A percentile compares a stretch with the other conserved stretches of the same genome.
Evolutionary conservation across 2,797 vertebrate species (phyloP).

Genomic region (Liasis olivaceus): DNA sequence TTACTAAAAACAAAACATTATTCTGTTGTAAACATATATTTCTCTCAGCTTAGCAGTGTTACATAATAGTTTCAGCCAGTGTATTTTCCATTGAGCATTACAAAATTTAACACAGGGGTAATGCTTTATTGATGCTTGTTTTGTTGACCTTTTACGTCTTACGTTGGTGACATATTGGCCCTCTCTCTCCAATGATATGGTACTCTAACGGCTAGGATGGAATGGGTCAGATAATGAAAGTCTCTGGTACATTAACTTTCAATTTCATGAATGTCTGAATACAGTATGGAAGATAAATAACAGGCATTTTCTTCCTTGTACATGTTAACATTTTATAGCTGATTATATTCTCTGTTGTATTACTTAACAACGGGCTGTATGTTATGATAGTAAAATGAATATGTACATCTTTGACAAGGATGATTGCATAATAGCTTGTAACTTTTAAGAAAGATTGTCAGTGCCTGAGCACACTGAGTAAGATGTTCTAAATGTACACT

Average conservation of each 20-base stretch:
- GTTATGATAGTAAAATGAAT: constrained; percentile 60
- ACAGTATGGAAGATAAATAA: constrained; percentile 80
- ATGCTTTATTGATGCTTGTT: constrained; percentile 77
- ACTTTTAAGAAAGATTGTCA: constrained; percentile 50
- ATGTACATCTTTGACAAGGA: constrained; percentile 63
- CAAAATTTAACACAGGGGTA: constrained; percentile 76
- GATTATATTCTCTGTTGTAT: constrained; percentile 63
- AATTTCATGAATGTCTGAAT: constrained; percentile 87
- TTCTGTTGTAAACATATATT: constrained; percentile 56
- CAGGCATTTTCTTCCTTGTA: constrained; percentile 75
- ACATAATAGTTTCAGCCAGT: constrained; percentile 62
- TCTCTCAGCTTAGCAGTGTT: constrained; percentile 55
- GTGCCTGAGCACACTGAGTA: constrained; percentile 49
- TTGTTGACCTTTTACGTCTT: constrained; percentile 80
- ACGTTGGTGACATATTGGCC: constrained; percentile 79
- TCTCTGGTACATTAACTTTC: constrained; percentile 87
- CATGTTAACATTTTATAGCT: constrained; percentile 77
- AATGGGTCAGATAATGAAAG: constrained; percentile 85
- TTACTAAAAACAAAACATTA: constrained; percentile 58
- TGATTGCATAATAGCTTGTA: constrained; percentile 64
- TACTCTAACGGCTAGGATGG: constrained; percentile 77
- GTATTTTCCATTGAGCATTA: constrained; percentile 73
- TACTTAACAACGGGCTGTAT: constrained; percentile 62
- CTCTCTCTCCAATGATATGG: constrained; percentile 72
- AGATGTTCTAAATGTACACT: constrained; percentile 43